Evolutionary conservation across 2,797 vertebrate species (phyloP).

Genomic region (Dermochelys coriacea): DNA sequence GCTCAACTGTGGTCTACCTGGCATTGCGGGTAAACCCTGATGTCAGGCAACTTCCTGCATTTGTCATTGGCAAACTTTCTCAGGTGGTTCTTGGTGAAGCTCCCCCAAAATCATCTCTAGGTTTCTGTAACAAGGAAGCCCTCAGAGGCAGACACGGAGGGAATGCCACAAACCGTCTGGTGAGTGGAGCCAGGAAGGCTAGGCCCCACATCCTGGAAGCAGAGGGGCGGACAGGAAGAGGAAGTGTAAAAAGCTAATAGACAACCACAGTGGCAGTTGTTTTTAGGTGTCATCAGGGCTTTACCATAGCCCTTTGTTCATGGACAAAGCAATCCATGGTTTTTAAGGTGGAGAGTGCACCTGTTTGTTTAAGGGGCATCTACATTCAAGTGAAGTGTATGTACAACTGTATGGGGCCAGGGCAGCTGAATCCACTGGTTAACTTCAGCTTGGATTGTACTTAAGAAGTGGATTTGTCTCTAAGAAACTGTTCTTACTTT

Average conservation of each 20-base stretch:
- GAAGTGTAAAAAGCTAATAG: no score
- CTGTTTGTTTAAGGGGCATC: slow-evolving; percentile 43
- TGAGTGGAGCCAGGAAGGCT: no score
- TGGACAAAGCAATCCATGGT: slow-evolving; percentile 13
- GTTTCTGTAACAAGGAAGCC: neutral
- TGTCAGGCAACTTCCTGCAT: neutral
- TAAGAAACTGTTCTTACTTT: slow-evolving; percentile 29
- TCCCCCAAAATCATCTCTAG: neutral
- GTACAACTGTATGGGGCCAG: neutral
- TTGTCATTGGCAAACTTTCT: neutral
- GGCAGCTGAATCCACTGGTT: slow-evolving; percentile 53
- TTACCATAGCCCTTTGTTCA: slow-evolving; percentile 26
- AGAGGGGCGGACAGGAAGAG: no score
- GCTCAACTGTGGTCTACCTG: neutral
- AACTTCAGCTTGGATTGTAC: neutral
- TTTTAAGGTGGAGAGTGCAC: slow-evolving; percentile 13
- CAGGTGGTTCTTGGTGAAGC: neutral
- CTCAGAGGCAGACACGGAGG: no score
- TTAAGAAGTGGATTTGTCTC: slow-evolving; percentile 69
- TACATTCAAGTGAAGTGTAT: slow-evolving; percentile 41
- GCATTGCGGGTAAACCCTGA: slow-evolving; percentile 4
- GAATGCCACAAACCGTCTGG: no score
- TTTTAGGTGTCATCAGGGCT: slow-evolving; percentile 45
- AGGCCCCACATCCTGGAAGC: no score
- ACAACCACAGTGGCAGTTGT: slow-evolving; percentile 29